Base-by-base conservation (phyloP, 2,888 invertebrate species). In the Tachina fera region DNA sequence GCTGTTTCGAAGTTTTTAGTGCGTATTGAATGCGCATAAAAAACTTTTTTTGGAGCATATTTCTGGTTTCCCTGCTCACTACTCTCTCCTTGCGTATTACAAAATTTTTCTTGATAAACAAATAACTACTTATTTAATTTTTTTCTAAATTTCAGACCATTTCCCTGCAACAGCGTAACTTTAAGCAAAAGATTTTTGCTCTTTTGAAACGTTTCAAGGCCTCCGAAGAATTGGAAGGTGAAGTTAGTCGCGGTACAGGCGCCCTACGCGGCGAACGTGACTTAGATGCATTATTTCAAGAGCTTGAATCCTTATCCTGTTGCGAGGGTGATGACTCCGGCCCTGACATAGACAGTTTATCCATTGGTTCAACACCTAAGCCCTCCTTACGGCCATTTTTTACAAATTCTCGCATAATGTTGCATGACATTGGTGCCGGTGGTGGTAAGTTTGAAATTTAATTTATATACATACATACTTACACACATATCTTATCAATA, bases 181-280 rank as follows among this genome's bases (percentile, higher is more conserved):
- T 99, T 91, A 99, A 99, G 93, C 98, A 99, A 93, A 97, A 97
- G 94, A 98, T 99, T 93, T 97, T 98, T 87, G 97, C 98, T 71
- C 94, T 99, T 89, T 93, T 99, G 91, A 97, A 97, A 91, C 96
- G 98, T 90, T 99, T 99, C 94, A 96, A 97, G 89, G 96, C 97
- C 87, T 96, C 97, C 56, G 99, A 99, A 92, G 98, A 98, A 90
- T 93, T 97, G 91, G 97, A 97, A 90, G 94, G 95, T 19, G 95
- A 95, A 65, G 94, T 94, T 3, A 92, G 94, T 56, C 92, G 94
- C 43, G 95, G 94, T 88, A 94, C 95, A 71, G 93, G 93, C 63
- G 93, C 94, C 80, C 89, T 95, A 82, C 96, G 96, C 86, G 96
- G 96, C 75, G 97, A 97, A 89, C 96, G 97, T 91, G 97, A 97